Conservation (phyloP, 2,888 invertebrate genomes). For the Cheilosia pagana region DNA sequence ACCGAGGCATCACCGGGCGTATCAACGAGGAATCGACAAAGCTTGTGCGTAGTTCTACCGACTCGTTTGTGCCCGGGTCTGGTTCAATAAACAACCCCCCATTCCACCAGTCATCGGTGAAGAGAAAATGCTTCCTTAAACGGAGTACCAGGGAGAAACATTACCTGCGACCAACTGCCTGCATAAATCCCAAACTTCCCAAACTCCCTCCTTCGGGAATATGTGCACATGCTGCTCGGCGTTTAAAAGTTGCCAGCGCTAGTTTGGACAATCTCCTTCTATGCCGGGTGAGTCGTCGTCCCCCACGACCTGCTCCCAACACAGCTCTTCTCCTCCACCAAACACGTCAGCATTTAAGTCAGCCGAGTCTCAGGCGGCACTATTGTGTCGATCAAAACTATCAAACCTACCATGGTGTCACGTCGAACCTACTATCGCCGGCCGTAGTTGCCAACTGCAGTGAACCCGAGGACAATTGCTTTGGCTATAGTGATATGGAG, state of each 20-base stretch:
- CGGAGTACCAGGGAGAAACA: slow-evolving; percentile 29
- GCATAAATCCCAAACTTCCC: background rate
- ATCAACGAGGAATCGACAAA: slow-evolving; percentile 24
- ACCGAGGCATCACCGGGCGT: background rate
- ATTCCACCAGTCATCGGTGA: background rate
- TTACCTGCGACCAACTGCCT: slow-evolving; percentile 3
- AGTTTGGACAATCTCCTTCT: slow-evolving; percentile 45
- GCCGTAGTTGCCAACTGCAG: slow-evolving; percentile 28
- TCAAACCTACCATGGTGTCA: slow-evolving; percentile 41
- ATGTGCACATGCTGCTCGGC: slow-evolving; percentile 27
- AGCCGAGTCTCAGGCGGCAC: slow-evolving; percentile 42
- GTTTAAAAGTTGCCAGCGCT: slow-evolving; percentile 34
- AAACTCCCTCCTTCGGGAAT: background rate
- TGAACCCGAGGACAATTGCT: slow-evolving; percentile 48
- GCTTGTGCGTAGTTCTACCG: slow-evolving; percentile 41
- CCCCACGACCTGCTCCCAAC: background rate
- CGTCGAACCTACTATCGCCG: slow-evolving; percentile 7
- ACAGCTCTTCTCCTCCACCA: slow-evolving; percentile 19
- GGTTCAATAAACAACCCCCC: background rate
- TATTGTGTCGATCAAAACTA: slow-evolving; percentile 36
- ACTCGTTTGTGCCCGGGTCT: slow-evolving; percentile 28
- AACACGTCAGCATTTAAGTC: slow-evolving; percentile 47
- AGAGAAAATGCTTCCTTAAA: slow-evolving; percentile 40
- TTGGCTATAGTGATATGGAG: slow-evolving; percentile 53
- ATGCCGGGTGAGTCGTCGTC: slow-evolving; percentile 1